phyloP scores from a whole-genome alignment of 2,797 vertebrate genomes.

The Mus spretus region DNA sequence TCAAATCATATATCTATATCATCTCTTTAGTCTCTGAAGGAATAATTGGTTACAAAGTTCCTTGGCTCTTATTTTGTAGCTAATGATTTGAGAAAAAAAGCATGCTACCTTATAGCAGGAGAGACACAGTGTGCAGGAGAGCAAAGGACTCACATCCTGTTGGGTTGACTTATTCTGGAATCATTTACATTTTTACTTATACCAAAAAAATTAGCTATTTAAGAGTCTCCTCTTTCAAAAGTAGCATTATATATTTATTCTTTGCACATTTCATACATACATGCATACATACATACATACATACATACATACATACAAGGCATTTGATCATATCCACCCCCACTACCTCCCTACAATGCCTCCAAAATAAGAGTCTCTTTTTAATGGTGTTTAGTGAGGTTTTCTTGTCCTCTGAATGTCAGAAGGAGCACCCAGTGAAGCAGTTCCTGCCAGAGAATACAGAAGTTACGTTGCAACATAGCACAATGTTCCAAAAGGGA shows the following conservation, averaged over 20 bases:
- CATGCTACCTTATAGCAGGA: not conserved
- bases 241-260: not conserved
- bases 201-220: not conserved
- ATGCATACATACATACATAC: no score
- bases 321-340: not conserved
- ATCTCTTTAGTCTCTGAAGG: not conserved
- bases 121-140: not conserved
- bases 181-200: not conserved
- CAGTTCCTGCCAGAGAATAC: slow-evolving; percentile 6
- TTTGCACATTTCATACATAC: not conserved
- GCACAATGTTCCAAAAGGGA: not conserved
- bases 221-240: not conserved
- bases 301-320: not conserved
- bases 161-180: not conserved
- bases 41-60: not conserved
- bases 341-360: not conserved
- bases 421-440: not conserved
- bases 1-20: not conserved
- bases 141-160: not conserved
- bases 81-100: no score
- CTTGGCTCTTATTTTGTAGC: not conserved
- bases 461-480: not conserved
- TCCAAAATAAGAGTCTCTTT: not conserved
- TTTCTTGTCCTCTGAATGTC: slow-evolving; percentile 24
- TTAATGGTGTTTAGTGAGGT: not conserved